phyloP scores from a whole-genome alignment of 1,140 invertebrate species.

The Drusus annulatus region DNA sequence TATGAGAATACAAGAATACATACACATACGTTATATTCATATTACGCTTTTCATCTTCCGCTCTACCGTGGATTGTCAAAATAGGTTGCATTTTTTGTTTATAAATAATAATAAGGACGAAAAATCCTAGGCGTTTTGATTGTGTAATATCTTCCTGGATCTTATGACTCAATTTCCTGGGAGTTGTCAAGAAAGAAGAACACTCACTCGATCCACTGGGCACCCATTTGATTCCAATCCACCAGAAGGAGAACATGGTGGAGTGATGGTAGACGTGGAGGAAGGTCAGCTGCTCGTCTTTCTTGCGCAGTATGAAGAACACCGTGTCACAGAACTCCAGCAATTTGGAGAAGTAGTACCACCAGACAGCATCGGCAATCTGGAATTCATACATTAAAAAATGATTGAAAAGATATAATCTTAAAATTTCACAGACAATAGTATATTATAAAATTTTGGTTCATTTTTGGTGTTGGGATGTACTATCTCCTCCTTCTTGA shows the following conservation, averaged over 20 bases:
- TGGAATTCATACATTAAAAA: conserved; percentile 65
- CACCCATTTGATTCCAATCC: conserved; percentile 97
- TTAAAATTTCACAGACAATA: too few species aligned
- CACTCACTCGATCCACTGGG: conserved; percentile 92
- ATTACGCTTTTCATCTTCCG: too few species aligned
- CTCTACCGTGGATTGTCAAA: too few species aligned
- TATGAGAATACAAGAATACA: conserved; percentile 71
- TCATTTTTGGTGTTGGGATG: too few species aligned
- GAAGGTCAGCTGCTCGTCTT: conserved; percentile 90
- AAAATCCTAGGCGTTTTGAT: too few species aligned
- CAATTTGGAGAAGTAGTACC: conserved; percentile 96
- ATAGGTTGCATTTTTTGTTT: too few species aligned
- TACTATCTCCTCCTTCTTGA: too few species aligned
- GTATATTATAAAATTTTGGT: too few species aligned
- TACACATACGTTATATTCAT: background rate
- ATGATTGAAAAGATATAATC: too few species aligned
- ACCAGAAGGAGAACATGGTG: conserved; percentile 94
- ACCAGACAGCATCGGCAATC: conserved; percentile 96
- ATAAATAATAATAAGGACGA: too few species aligned
- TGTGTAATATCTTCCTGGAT: too few species aligned
- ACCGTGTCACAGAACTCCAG: conserved; percentile 95
- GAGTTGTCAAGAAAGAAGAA: conserved; percentile 43
- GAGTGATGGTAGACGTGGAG: conserved; percentile 94
- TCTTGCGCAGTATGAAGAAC: conserved; percentile 92
- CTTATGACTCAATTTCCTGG: too few species aligned